Base-by-base conservation (phyloP, 2,888 invertebrate genomes). In the Meiosimyza platycephala region DNA sequence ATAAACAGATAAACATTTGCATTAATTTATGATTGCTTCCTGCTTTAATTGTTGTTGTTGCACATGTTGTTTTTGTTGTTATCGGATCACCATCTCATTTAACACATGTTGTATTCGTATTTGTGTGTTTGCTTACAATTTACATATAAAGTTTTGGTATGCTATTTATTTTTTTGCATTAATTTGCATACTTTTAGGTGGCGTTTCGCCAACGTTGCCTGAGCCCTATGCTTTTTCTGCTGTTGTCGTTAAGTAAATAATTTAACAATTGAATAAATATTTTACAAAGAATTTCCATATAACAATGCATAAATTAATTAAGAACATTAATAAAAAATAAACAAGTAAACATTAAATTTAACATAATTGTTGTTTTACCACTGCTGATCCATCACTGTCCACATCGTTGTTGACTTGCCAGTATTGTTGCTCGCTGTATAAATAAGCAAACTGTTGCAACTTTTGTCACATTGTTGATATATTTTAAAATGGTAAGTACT, bases 61-160 rank as follows among this genome's bases (percentile, higher is more conserved):
- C 54, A 16, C 9, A 54, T 70, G 63, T 68, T 68, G 55, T 48
- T 64, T 15, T 66, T 72, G 54, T 66, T 67, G 60, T 73, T 72
- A 77, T 77, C 73, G 66, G 71, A 72, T 74, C 74, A 77, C 74
- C 67, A 70, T 65, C 67, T 66, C 74, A 73, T 73, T 75, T 73
- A 73, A 71, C 57, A 72, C 72, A 72, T 73, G 40, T 40, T 40
- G 40, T 40, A 40, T 40, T 6, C 9, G 40, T 40, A 40, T 40
- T 40, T 40, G 40, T 75, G 74, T 16, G 48, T 62, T 28, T 40
- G 12, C 47, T 48, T 40, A 9, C 40, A 40, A 40, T 40, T 40
- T 40, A 60, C 66, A 75, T 70, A 59, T 60, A 16, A 67, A 66
- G 59, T 52, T 66, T 52, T 66, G 65, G 48, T 71, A 16, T n/a